phyloP scores from a whole-genome alignment of 2,888 invertebrate species.

The Callimorpha dominula region DNA sequence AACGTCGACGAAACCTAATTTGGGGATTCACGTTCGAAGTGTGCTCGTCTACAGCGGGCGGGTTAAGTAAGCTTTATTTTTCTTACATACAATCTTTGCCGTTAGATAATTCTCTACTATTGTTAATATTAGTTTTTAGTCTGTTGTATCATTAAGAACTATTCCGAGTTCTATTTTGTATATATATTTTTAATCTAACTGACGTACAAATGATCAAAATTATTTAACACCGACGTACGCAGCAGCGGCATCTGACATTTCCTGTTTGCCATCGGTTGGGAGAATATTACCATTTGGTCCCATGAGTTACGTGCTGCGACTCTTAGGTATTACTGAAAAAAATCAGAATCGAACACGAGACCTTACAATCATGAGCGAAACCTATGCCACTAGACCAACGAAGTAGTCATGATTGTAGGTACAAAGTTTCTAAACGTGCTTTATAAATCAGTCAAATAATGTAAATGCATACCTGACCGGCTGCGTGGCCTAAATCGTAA shows the following conservation, averaged over 20 bases:
- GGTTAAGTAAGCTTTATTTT: slow-evolving; percentile 38
- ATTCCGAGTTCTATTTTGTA: not conserved
- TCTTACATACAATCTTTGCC: slow-evolving; percentile 24
- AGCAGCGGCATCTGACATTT: not conserved
- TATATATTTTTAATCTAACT: too few species aligned
- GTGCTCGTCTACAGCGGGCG: slow-evolving; percentile 24
- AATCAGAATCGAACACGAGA: too few species aligned
- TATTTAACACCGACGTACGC: not conserved
- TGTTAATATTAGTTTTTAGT: not conserved
- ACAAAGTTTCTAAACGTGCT: slow-evolving; percentile 23
- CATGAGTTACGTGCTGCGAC: not conserved
- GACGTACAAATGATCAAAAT: too few species aligned
- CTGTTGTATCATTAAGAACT: not conserved
- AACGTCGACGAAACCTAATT: slow-evolving; percentile 63
- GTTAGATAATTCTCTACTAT: slow-evolving; percentile 3
- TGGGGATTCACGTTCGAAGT: slow-evolving; percentile 44
- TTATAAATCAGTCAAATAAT: slow-evolving; percentile 51
- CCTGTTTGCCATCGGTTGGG: not conserved
- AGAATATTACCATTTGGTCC: not conserved
- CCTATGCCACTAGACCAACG: not conserved
- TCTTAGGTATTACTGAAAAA: too few species aligned
- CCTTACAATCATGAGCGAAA: not conserved
- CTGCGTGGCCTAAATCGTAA: slow-evolving; percentile 64
- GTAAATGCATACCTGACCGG: slow-evolving; percentile 62
- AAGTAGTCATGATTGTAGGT: not conserved